These are phyloP conservation scores for Cremastobaeus sp. DNA, from an alignment of 2,888 invertebrate species.

Conservation along the genomic window DNA sequence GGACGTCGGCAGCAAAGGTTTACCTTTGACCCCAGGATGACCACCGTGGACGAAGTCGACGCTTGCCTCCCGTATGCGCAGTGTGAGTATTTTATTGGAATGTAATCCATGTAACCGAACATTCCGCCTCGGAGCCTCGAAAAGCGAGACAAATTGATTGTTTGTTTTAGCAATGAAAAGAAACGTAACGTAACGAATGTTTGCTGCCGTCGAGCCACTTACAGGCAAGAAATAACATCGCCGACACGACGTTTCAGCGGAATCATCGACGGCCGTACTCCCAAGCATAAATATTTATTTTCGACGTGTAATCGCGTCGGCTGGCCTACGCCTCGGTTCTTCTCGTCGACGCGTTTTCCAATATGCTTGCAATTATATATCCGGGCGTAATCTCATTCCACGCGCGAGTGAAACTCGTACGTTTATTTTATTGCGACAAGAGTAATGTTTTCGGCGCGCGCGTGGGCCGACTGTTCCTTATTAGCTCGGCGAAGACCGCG, in stretches of 20 bases:
- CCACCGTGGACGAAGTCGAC: constrained; percentile 68
- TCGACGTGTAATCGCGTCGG: constrained; percentile 20
- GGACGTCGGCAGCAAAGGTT: constrained; percentile 71
- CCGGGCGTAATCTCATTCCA: constrained; percentile 14
- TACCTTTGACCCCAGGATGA: constrained; percentile 71
- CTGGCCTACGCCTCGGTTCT: constrained; percentile 11
- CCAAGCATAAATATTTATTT: constrained; percentile 33
- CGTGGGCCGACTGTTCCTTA: constrained; percentile 47
- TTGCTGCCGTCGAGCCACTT: constrained; percentile 11
- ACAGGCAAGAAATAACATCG: constrained; percentile 25
- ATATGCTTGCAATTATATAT: constrained; percentile 26
- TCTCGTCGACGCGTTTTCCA: constrained; percentile 32
- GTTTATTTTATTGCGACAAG: constrained; percentile 16
- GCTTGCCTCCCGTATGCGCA: constrained; percentile 66
- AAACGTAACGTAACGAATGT: too few species aligned
- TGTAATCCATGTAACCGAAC: too few species aligned
- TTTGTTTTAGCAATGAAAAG: background rate
- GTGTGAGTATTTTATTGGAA: constrained; percentile 72
- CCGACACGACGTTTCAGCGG: constrained; percentile 14
- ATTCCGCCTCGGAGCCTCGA: too few species aligned
- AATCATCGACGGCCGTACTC: constrained; percentile 1
- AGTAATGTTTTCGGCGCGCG: constrained; percentile 32
- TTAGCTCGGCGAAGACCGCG: constrained; percentile 29
- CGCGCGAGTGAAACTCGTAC: constrained; percentile 25
- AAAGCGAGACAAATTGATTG: background rate